These are phyloP conservation scores for Enteromius unitaeniatus DNA, from an alignment of 2,797 vertebrate species.

Conservation along the genomic window DNA sequence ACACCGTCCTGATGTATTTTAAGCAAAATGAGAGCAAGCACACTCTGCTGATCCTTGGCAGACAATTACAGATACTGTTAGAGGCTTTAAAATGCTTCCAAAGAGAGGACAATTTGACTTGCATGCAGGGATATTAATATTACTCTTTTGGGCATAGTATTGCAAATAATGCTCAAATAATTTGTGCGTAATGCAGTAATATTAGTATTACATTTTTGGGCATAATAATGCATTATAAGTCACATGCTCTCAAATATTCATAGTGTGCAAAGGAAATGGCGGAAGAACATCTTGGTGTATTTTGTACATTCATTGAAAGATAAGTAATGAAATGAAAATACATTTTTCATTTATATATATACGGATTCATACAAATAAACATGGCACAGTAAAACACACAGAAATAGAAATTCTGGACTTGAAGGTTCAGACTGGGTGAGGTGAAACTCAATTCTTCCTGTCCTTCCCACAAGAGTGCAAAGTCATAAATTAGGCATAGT, in stretches of 20 bases:
- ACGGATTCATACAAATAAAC: neutral
- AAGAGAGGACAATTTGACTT: neutral
- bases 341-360: too few species aligned
- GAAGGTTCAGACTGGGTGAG: neutral
- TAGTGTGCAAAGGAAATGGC: conserved; percentile 32
- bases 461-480: conserved; percentile 46
- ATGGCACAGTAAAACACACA: neutral
- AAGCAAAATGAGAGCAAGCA: conserved; percentile 18
- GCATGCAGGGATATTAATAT: neutral
- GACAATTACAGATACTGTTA: conserved; percentile 32
- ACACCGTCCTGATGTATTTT: conserved; percentile 10
- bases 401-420: neutral
- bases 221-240: conserved; percentile 19
- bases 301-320: neutral
- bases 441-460: conserved; percentile 44
- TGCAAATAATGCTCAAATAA: neutral
- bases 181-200: neutral
- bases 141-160: neutral
- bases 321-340: conserved; percentile 2
- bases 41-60: conserved; percentile 2
- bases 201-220: neutral
- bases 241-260: conserved; percentile 32
- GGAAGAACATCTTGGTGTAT: neutral
- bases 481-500: conserved; percentile 58
- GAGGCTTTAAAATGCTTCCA: conserved; percentile 7